Evolutionary conservation across 2,113 vertebrate species (phyloP), one percentile per base, ranked within the genome.

Genomic region (Phrynosoma platyrhinos): DNA sequence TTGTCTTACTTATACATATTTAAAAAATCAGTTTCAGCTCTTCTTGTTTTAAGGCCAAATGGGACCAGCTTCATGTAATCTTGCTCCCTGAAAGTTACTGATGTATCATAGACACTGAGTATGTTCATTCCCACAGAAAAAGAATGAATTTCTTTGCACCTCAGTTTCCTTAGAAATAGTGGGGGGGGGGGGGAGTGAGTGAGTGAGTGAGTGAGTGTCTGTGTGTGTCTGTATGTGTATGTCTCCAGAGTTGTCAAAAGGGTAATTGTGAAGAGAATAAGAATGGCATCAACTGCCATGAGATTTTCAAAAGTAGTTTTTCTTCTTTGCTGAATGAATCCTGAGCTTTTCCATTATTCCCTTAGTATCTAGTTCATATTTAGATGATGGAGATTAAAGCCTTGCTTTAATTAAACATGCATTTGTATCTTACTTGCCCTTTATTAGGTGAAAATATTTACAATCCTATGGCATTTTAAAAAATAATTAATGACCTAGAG

Each of bases 361-460:
- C 83, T 89, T 30, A 75, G 77, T 75, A 81, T 47, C 36, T 53
- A 13, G 42, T 66, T 74, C 71, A 80, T 85, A 85, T 89, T 89
- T 81, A 53, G 30, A 74, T 85, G 78, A 58, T 52, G 30, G 5
- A 89, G 55, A 89, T 85, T 89, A 68, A 89, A 75, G 71, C 21
- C 30, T 21, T 64, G 40, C 72, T 89, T 74, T 89, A 89, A 89
- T 85, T 89, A 85, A 89, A 85, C 69, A 85, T 81, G 42, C 74
- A 42, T 85, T 81, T 89, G 68, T 85, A 36, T 55, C 72, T 82
- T 14, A 75, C 53, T 64, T 81, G 40, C 69, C 69, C 69, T 85
- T 85, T 81, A 85, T 85, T 85, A 85, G 16, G 78, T 76, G 88
- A 32, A 66, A 47, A 74, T 21, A 40, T 52, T 69, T 10, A 32